Conservation (phyloP, 2,797 vertebrate genomes). For the Varecia variegata region DNA sequence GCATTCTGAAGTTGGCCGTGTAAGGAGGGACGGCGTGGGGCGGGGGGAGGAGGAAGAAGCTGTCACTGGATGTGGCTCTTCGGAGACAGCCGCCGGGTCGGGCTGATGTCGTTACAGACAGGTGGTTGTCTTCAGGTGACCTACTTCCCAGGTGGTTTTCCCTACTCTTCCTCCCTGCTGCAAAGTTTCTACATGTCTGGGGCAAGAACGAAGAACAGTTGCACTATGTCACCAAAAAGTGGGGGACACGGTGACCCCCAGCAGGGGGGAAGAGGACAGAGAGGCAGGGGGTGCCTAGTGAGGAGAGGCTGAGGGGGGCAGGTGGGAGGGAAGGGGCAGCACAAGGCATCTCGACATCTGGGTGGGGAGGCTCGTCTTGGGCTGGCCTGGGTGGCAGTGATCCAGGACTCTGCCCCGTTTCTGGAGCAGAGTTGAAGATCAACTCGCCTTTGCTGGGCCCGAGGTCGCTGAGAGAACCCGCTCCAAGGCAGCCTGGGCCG, state of each 20-base stretch:
- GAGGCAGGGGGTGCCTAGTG: fast-evolving
- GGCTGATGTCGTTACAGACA: background rate
- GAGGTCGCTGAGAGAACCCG: background rate
- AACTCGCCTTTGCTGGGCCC: background rate
- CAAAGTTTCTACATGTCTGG: constrained; percentile 4
- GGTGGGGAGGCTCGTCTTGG: too few relatives aligned
- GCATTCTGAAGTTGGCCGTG: background rate
- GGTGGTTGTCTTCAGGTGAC: constrained; percentile 17
- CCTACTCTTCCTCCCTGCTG: background rate
- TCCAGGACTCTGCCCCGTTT: background rate
- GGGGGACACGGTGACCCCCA: background rate
- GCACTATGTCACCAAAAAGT: background rate
- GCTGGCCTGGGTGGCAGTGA: fast-evolving
- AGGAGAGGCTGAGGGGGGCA: background rate
- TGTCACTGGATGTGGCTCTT: background rate
- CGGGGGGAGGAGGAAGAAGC: background rate
- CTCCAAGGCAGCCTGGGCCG: too few relatives aligned
- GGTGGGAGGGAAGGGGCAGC: fast-evolving
- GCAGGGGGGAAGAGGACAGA: background rate
- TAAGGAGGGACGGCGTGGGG: background rate
- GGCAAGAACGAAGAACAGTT: background rate
- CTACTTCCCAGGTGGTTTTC: constrained; percentile 30
- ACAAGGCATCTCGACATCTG: background rate
- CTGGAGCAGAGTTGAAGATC: background rate
- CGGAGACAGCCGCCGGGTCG: background rate